These are phyloP conservation scores for Anguilla marmorata DNA, from an alignment of 2,797 vertebrate species.

Conservation along the genomic window DNA sequence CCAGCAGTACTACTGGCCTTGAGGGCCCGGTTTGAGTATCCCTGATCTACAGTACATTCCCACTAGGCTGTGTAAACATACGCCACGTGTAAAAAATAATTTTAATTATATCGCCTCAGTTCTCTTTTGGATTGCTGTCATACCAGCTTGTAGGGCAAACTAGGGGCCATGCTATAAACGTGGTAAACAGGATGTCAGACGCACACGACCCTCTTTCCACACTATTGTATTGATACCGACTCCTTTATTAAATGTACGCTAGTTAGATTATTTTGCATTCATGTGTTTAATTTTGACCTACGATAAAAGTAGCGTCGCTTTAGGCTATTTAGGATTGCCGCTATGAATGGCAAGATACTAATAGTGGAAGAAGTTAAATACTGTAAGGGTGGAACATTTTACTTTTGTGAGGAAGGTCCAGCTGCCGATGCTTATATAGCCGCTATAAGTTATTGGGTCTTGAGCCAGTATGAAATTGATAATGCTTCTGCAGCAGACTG, in stretches of 20 bases:
- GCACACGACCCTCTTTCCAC: not conserved
- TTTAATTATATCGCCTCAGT: not conserved
- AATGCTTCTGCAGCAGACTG: slow-evolving; percentile 11
- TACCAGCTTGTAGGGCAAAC: not conserved
- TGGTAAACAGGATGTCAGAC: not conserved
- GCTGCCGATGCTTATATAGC: not conserved
- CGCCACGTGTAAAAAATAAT: not conserved
- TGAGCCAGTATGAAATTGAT: slow-evolving; percentile 10
- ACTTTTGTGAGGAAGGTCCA: not conserved
- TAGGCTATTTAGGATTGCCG: not conserved
- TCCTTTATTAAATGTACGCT: not conserved
- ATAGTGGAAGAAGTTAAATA: not conserved
- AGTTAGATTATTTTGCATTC: not conserved
- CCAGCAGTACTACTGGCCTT: too few relatives aligned
- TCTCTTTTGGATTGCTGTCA: not conserved
- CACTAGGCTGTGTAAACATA: not conserved
- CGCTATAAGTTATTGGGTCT: not conserved
- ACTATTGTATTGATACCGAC: not conserved
- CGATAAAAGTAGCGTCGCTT: not conserved
- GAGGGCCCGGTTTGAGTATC: not conserved
- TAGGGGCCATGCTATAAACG: not conserved
- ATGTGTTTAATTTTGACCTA: not conserved
- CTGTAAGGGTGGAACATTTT: not conserved
- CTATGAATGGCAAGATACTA: not conserved
- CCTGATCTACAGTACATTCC: not conserved